A percentile compares a stretch with the other conserved stretches of the same genome.
phyloP scores from a whole-genome alignment of 2,113 vertebrate species.

The Agapornis roseicollis region DNA sequence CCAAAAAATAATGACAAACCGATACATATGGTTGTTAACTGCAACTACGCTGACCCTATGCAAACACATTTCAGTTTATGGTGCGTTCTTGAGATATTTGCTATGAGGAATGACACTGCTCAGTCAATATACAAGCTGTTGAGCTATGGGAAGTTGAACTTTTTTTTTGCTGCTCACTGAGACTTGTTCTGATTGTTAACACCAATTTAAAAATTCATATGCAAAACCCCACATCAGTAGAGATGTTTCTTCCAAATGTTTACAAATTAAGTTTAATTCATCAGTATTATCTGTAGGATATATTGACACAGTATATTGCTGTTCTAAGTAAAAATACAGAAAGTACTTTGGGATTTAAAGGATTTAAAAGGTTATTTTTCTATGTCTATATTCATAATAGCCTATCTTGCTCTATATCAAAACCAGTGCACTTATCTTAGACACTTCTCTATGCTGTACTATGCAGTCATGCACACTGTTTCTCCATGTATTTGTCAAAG shows the following conservation, averaged over 20 bases:
- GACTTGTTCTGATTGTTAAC: not conserved
- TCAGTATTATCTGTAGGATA: not conserved
- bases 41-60: not conserved
- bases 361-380: not conserved
- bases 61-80: not conserved
- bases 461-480: not conserved
- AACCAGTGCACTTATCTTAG: not conserved
- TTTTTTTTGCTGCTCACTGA: not conserved
- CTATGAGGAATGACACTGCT: not conserved
- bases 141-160: not conserved
- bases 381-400: not conserved
- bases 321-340: not conserved
- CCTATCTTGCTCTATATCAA: not conserved
- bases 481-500: not conserved
- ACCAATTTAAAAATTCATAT: not conserved
- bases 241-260: not conserved
- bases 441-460: not conserved
- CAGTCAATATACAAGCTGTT: not conserved
- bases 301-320: not conserved
- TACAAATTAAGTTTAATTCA: not conserved
- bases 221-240: not conserved
- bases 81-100: not conserved
- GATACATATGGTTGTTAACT: not conserved
- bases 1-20: not conserved
- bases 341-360: not conserved